Conservation (phyloP, 2,797 vertebrate genomes). For the Phrynocephalus forsythii region DNA sequence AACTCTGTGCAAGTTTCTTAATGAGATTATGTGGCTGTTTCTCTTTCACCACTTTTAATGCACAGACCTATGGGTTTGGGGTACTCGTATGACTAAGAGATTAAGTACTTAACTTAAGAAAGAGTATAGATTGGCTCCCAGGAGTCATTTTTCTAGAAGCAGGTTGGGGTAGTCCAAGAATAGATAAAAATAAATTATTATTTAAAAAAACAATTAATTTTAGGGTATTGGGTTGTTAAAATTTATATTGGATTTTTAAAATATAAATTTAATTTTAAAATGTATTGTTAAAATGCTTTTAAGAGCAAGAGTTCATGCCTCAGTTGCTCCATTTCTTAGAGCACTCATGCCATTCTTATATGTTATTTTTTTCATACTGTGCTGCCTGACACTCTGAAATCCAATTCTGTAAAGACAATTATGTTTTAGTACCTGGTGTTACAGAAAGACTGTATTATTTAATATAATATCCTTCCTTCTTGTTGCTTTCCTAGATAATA, state of each 20-base stretch:
- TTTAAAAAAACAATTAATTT: no score
- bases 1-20: not conserved
- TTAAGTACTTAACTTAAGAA: not conserved
- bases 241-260: no score
- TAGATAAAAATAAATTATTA: not conserved
- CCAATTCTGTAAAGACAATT: not conserved
- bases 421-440: not conserved
- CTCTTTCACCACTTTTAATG: not conserved
- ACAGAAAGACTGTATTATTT: slow-evolving; percentile 4
- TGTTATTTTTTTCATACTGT: not conserved
- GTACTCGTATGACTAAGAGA: not conserved
- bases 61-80: not conserved
- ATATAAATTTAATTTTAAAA: no score
- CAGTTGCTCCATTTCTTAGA: not conserved
- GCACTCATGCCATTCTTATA: slow-evolving; percentile 16
- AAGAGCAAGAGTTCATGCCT: not conserved
- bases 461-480: not conserved
- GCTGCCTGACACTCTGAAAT: not conserved
- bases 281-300: not conserved
- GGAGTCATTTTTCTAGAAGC: not conserved
- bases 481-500: not conserved
- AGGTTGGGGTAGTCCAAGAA: not conserved
- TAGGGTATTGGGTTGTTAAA: no score
- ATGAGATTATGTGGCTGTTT: not conserved
- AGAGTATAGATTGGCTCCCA: not conserved